Percentiles rank a stretch among this genome's conserved stretches.
phyloP scores from a whole-genome alignment of 2,113 vertebrate genomes.

The Xyrauchen texanus region DNA sequence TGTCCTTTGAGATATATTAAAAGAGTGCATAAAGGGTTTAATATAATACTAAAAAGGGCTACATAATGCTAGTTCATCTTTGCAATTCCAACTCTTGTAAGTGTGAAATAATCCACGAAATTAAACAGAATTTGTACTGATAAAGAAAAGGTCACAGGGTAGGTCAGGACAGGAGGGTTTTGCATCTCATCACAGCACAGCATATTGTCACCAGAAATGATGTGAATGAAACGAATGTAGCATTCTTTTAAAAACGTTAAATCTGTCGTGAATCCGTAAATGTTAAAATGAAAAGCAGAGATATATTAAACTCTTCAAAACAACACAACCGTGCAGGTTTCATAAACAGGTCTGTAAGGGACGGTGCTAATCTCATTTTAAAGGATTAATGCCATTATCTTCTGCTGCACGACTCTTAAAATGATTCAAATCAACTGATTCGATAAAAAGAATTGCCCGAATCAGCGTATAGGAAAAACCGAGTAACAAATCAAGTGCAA shows the following conservation, averaged over 20 bases:
- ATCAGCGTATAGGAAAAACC: background rate
- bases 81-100: background rate
- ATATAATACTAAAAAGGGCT: background rate
- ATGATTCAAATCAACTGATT: background rate
- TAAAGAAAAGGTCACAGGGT: too few relatives aligned
- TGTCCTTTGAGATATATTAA: too few relatives aligned
- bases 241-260: too few relatives aligned
- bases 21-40: too few relatives aligned
- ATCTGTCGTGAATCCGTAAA: background rate
- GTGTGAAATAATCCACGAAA: background rate
- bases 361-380: constrained; percentile 9
- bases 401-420: constrained; percentile 2
- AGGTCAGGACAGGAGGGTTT: too few relatives aligned
- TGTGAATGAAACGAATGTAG: background rate
- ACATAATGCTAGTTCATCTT: background rate
- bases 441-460: background rate
- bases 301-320: constrained; percentile 35
- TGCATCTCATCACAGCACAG: background rate
- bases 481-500: too few relatives aligned
- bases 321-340: constrained; percentile 32
- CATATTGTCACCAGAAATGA: background rate
- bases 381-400: constrained; percentile 14
- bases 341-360: constrained; percentile 3
- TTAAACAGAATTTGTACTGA: background rate
- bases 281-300: background rate